Conservation (phyloP, 2,113 vertebrate genomes). For the Tyto alba region DNA sequence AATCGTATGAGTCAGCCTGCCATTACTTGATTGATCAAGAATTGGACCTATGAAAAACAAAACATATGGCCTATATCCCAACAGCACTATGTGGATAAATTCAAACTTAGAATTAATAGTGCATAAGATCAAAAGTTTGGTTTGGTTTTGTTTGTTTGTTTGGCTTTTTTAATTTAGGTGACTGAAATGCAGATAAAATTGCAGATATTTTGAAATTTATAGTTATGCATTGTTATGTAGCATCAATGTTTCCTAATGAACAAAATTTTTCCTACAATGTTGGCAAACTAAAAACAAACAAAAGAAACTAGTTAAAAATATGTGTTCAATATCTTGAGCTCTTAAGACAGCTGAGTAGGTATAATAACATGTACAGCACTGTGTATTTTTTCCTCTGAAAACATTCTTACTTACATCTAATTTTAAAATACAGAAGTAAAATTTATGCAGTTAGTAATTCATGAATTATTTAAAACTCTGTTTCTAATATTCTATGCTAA, state of each 20-base stretch:
- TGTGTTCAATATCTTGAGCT: not conserved
- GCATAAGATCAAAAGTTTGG: not conserved
- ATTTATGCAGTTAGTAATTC: not conserved
- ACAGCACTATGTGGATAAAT: not conserved
- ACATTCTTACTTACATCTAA: not conserved
- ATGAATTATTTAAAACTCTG: not conserved
- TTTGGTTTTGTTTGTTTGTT: not conserved
- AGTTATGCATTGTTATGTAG: not conserved
- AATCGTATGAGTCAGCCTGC: not conserved
- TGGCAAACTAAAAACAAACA: not conserved
- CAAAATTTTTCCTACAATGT: not conserved
- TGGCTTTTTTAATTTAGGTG: not conserved
- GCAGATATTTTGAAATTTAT: slow-evolving; percentile 2
- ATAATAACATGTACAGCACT: not conserved
- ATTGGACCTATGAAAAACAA: not conserved
- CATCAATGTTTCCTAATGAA: not conserved
- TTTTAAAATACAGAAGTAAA: not conserved
- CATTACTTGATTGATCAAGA: slow-evolving; percentile 33
- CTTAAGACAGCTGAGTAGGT: not conserved
- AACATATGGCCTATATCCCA: not conserved
- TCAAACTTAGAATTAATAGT: not conserved
- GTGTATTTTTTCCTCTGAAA: not conserved
- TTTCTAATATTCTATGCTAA: not conserved
- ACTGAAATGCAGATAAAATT: slow-evolving; percentile 7
- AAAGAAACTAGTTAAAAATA: not conserved